Base-by-base conservation (phyloP, 2,888 invertebrate genomes). In the Caenorhabditis japonica region DNA sequence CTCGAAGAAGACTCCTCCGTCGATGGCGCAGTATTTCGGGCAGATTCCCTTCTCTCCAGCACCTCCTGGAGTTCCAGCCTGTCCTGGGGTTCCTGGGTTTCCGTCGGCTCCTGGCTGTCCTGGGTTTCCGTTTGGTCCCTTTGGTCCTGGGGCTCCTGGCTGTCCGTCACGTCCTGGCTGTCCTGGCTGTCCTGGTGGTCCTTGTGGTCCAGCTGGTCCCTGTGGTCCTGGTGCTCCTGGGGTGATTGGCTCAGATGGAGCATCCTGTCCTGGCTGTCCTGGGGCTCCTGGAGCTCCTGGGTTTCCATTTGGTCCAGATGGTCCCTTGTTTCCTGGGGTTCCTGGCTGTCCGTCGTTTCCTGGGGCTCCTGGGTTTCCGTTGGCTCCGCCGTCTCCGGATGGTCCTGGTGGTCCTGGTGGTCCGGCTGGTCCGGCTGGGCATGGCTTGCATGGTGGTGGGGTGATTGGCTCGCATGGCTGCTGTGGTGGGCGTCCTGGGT, bases 1-100 rank as follows among this genome's bases (percentile, higher is more conserved):
- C 74, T 81, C 80, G 80, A 82, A 82, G 79, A 82, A 82, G 62
- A 82, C 75, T 76, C 82, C 82, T 68, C 82, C 82, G 68, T 82
- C 82, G 75, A 76, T 79, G 38, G 82, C 78, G 69, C 82, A 82
- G 66, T 82, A 68, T 44, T 68, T 68, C 43, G 66, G 66, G 58
- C 66, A 68, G 66, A 68, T 68, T 58, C 66, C 66, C 66, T 68
- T 68, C 58, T 68, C 66, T 56, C 66, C 66, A 17, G 51, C 68
- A 30, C 44, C 60, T 58, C 79, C 79, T 41, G 77, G 68, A 17
- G 69, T 78, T 62, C 81, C 79, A 23, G 76, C 73, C 23, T 66
- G 75, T 41, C 80, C 79, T 51, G 76, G 74, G 21, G 64, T 60
- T 59, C 72, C 75, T 27, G 61, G 62, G 25, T 64, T 55, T 74